Evolutionary conservation across 2,113 vertebrate genomes (phyloP).

Genomic region (Pteropus alecto): DNA sequence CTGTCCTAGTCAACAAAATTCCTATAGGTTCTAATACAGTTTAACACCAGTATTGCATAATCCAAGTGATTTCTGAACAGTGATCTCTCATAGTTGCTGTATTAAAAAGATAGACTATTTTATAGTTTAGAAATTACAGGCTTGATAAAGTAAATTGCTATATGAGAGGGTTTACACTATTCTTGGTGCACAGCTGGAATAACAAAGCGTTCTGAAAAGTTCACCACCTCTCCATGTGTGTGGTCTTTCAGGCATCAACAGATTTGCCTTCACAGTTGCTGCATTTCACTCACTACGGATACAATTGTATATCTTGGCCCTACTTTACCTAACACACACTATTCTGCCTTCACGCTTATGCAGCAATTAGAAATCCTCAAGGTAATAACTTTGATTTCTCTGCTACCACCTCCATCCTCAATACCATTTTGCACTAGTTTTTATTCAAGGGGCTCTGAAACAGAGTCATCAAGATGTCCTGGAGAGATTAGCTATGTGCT

Average conservation of each 20-base stretch:
- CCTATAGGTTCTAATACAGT: background rate
- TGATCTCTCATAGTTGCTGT: background rate
- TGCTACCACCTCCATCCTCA: background rate
- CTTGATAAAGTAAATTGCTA: background rate
- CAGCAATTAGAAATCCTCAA: background rate
- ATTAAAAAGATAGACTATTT: slow-evolving; percentile 17
- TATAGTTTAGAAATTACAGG: background rate
- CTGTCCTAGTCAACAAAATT: background rate
- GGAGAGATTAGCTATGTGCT: background rate
- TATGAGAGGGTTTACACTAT: background rate
- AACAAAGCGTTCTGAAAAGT: slow-evolving; percentile 36
- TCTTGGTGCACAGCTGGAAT: slow-evolving; percentile 12
- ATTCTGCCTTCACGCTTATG: background rate
- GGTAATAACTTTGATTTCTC: background rate
- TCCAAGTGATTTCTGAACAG: background rate
- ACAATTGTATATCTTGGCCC: slow-evolving; percentile 7
- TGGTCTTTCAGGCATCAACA: slow-evolving; percentile 21
- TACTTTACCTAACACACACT: background rate
- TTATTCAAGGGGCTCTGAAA: background rate
- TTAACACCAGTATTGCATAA: background rate
- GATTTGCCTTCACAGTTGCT: background rate
- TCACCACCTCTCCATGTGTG: slow-evolving; percentile 1
- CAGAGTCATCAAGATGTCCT: background rate
- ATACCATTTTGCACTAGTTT: background rate
- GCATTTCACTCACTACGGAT: slow-evolving; percentile 13